Evolutionary conservation across 2,113 vertebrate genomes (phyloP).

Genomic region (Coptodon rendalli): DNA sequence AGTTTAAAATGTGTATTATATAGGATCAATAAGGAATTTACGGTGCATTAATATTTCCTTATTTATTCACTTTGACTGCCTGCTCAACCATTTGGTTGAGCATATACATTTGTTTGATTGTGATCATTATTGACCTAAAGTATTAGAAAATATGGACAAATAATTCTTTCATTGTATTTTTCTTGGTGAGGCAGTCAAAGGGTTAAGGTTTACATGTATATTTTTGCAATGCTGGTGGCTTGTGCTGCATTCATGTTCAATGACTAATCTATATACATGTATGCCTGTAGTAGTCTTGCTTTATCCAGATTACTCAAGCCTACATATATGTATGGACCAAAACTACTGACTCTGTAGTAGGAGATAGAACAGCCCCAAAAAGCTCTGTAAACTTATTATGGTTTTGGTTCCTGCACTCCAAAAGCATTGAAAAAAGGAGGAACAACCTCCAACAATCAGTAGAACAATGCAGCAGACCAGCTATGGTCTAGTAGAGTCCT

Average conservation of each 20-base stretch:
- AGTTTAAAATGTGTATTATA: background rate
- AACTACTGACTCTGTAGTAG: background rate
- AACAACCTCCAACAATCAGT: background rate
- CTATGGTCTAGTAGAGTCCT: background rate
- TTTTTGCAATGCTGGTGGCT: background rate
- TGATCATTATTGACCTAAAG: too few relatives aligned
- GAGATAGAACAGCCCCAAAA: rapidly evolving
- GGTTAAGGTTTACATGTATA: background rate
- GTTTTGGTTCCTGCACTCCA: background rate
- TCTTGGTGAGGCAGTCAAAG: too few relatives aligned
- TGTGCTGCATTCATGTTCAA: background rate
- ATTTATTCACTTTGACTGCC: background rate
- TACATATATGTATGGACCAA: rapidly evolving
- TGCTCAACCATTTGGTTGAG: too few relatives aligned
- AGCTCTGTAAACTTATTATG: background rate
- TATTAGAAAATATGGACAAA: too few relatives aligned
- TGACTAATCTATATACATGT: background rate
- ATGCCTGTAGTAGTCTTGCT: background rate
- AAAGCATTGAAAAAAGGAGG: background rate
- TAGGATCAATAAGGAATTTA: background rate
- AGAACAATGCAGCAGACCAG: background rate
- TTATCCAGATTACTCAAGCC: background rate
- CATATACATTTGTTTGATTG: too few relatives aligned
- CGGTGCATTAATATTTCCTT: background rate
- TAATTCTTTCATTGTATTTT: too few relatives aligned